Percentiles rank a stretch among this genome's conserved stretches.
Evolutionary conservation across 2,113 vertebrate species (phyloP).

Genomic region (Aegotheles bennettii): DNA sequence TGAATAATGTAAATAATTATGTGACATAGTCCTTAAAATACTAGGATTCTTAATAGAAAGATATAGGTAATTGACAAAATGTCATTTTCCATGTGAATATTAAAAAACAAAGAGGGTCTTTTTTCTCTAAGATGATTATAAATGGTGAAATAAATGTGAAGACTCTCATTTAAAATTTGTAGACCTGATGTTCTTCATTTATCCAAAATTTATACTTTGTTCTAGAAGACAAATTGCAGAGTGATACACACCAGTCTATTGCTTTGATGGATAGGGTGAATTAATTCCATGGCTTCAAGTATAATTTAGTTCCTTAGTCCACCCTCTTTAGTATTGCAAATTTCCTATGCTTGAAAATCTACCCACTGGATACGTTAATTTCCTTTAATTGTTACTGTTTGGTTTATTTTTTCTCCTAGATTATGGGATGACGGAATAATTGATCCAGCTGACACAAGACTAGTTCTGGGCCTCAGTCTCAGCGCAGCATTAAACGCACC

Average conservation of each 20-base stretch:
- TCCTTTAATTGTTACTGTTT: not conserved
- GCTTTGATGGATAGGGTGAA: not conserved
- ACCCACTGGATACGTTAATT: not conserved
- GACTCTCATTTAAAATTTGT: not conserved
- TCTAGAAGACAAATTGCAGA: not conserved
- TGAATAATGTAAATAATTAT: not conserved
- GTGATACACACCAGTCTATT: not conserved
- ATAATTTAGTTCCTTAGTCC: not conserved
- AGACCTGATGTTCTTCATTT: not conserved
- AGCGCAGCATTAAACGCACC: slow-evolving; percentile 91
- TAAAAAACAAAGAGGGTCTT: not conserved
- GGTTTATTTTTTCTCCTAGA: slow-evolving; percentile 58
- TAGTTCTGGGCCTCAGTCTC: slow-evolving; percentile 92
- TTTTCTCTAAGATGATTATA: not conserved
- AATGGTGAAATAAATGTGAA: not conserved
- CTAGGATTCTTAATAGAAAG: not conserved
- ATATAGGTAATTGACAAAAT: not conserved
- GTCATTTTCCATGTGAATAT: not conserved
- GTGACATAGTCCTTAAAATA: not conserved
- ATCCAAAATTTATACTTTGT: not conserved
- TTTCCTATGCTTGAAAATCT: not conserved
- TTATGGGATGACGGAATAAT: slow-evolving; percentile 98
- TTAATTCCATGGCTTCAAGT: not conserved
- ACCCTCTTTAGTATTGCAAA: not conserved
- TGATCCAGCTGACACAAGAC: slow-evolving; percentile 91